These are phyloP conservation scores for Desmodus rotundus DNA, from an alignment of 2,113 vertebrate species.

Conservation along the genomic window DNA sequence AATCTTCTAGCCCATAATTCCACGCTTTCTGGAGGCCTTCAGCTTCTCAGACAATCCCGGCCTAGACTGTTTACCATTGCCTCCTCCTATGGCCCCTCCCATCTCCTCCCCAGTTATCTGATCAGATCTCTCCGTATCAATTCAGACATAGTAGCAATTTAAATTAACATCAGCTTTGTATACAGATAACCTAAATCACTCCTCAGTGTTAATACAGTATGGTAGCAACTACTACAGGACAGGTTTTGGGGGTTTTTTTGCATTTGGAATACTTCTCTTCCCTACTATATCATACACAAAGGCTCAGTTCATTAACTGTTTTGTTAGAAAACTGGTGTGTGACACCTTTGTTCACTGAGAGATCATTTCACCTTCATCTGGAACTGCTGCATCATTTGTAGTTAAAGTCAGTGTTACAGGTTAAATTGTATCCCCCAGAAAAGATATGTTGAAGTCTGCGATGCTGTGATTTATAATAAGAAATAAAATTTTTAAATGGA, in stretches of 20 bases:
- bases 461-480: neutral
- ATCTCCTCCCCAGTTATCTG: no score
- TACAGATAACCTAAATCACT: neutral
- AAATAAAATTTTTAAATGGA: neutral
- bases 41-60: no score
- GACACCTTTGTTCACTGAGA: neutral
- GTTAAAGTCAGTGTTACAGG: neutral
- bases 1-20: no score
- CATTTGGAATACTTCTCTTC: neutral
- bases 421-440: neutral
- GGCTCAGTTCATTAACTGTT: neutral
- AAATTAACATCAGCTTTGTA: neutral
- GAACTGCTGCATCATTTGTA: neutral
- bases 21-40: no score
- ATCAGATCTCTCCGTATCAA: no score
- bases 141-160: neutral
- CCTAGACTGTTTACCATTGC: no score
- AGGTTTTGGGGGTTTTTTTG: neutral
- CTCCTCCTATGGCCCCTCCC: no score
- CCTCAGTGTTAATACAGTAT: neutral
- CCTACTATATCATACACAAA: neutral
- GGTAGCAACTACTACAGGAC: no score
- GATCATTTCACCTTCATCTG: neutral
- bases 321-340: neutral
- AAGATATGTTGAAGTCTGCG: neutral